Base-by-base conservation (phyloP, 1,140 invertebrate species). In the Drosophila orena region DNA sequence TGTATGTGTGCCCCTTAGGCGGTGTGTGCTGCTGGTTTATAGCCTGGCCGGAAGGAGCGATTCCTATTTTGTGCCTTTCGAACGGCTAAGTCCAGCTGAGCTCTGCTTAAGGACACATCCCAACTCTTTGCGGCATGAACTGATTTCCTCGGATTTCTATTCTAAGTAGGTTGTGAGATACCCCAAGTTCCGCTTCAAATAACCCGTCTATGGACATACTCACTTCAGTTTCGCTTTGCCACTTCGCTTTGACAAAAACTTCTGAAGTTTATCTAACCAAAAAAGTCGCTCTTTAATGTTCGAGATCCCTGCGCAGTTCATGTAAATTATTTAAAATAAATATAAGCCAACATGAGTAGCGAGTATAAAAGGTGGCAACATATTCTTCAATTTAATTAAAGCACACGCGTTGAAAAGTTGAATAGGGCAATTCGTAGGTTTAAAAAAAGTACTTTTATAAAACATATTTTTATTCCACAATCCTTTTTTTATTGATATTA, bases 21-120 rank as follows among this genome's bases (percentile, higher is more conserved):
- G 14, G 12, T 34, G 20, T 65, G 46, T 66, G n/a, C 8, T 56
- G 47, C 24, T 34, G 27, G 24, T 22, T 68, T 35, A 22, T 30
- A 46, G 61, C 42, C 34, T 53, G 17, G 30, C 30, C 40, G 40
- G 49, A 38, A 10, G 24, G 22, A 46, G 34, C 30, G 47, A 11
- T 34, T 37, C 43, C 37, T 54, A 38, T 35, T 53, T 43, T 46
- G 1, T 14, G 24, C 43, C 38, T 27, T 69, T 68, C 24, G 2
- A 46, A 10, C 8, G 49, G 17, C 35, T 57, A 57, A 70, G 68
- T 70, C 68, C 65, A 46, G 42, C 52, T 71, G 56, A 71, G 68
- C 64, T 57, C 10, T 27, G 55, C 65, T 34, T 49, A 69, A 59
- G 68, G 66, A 70, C 69, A 56, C 20, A 15, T 43, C 49, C 69